Base-by-base conservation (phyloP, 2,113 vertebrate genomes). In the Solea senegalensis region DNA sequence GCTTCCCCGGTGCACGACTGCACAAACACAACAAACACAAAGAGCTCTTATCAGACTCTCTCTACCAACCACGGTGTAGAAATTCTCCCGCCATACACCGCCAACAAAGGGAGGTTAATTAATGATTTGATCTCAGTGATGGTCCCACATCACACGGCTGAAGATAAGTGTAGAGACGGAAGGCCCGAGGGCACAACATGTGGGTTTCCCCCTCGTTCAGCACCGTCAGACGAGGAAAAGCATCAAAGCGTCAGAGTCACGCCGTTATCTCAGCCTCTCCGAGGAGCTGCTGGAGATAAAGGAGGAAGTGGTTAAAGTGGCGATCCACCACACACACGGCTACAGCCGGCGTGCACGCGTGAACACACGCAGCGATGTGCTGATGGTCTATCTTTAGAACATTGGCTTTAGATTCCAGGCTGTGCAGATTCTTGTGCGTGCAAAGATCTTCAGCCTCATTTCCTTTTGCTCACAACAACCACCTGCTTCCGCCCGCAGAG, bases 61-160 rank as follows among this genome's bases (percentile, higher is more conserved):
- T 51, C 41, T 43, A 11, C 9, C 5, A 13, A 69, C 46, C 57
- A n/a, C n/a, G 49, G 52, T 13, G 76, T 68, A 78, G 61, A 56
- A 78, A 76, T 63, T 69, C 69, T 81, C 10, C 64, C 58, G 52
- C 51, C 28, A 0, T 45, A 9, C 58, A 44, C 16, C 0, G 4
- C 27, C 85, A 86, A 87, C 77, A 89, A 87, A 88, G 86, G 76
- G 65, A 81, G 45, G 83, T 84, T 89, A 90, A 89, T 90, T 71
- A 90, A 88, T 43, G 76, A 90, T 85, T 73, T 83, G 83, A 89
- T 90, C 81, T 87, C 67, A 57, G 77, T 40, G 75, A 83, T 74
- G 78, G 80, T 75, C 84, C 85, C 83, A 88, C 86, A 91, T 90
- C 86, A 89, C 85, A 90, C 73, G 9, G 56, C 12, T 70, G 57